Conservation (phyloP, 2,113 vertebrate genomes). For the Spermophilus dauricus region DNA sequence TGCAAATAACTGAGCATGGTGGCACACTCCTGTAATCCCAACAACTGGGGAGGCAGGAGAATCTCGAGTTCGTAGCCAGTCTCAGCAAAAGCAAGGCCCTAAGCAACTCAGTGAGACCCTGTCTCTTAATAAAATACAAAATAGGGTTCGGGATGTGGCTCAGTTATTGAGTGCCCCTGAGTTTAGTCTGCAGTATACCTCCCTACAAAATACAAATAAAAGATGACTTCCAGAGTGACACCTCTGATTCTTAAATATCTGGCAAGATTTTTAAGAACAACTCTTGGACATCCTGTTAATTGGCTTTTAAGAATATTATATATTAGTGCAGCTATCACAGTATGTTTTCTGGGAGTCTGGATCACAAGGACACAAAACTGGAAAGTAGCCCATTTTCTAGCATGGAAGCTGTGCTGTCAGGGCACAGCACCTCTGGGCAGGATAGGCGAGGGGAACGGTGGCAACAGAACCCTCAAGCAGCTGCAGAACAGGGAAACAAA, state of each 20-base stretch:
- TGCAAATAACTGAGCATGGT: background rate
- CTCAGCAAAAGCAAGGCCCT: no score
- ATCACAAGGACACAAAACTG: slow-evolving; percentile 8
- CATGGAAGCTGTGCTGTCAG: slow-evolving; percentile 23
- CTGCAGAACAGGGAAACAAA: slow-evolving; percentile 5
- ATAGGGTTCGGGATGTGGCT: no score
- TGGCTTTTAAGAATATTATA: slow-evolving; percentile 26
- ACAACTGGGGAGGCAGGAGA: no score
- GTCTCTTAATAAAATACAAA: no score
- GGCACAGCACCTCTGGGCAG: slow-evolving; percentile 28
- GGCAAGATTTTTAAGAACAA: slow-evolving; percentile 34
- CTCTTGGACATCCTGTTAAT: background rate
- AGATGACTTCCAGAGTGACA: background rate
- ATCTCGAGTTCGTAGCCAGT: no score
- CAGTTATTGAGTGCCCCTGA: no score
- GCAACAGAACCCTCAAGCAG: slow-evolving; percentile 5
- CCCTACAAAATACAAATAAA: slow-evolving; percentile 15
- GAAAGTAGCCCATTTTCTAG: slow-evolving; percentile 41
- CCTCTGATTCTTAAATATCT: background rate
- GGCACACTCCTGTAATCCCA: no score
- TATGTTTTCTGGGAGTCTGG: slow-evolving; percentile 18
- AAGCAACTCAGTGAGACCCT: no score
- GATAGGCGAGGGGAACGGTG: background rate
- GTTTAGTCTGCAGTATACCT: no score
- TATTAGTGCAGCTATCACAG: background rate